Conservation (phyloP, 2,888 invertebrate species). For the Cetonia aurata region DNA sequence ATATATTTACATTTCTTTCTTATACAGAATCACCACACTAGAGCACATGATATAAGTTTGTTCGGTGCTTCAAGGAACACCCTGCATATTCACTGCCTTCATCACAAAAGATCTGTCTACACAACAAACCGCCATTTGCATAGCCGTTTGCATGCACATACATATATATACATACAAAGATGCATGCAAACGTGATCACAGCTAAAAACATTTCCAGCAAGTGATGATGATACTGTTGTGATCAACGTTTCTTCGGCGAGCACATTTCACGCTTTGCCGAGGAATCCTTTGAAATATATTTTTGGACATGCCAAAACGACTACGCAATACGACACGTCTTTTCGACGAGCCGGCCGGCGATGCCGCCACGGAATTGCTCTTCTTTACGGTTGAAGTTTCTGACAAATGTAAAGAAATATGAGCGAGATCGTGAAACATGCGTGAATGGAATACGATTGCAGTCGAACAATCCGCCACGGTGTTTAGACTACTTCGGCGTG, state of each 20-base stretch:
- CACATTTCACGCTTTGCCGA: slow-evolving; percentile 50
- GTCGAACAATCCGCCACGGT: slow-evolving; percentile 24
- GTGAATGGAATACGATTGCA: slow-evolving; percentile 40
- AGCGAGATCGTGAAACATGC: slow-evolving; percentile 37
- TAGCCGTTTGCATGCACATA: too few relatives aligned
- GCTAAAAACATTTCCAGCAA: slow-evolving; percentile 32
- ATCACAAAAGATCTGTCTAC: too few relatives aligned
- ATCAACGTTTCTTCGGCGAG: slow-evolving; percentile 51
- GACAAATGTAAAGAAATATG: slow-evolving; percentile 44
- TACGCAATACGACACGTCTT: slow-evolving; percentile 15
- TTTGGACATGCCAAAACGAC: slow-evolving; percentile 48
- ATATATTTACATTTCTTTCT: too few relatives aligned
- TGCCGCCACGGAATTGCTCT: slow-evolving; percentile 48
- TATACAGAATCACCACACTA: too few relatives aligned
- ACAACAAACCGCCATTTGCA: too few relatives aligned
- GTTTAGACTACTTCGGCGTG: slow-evolving; percentile 17
- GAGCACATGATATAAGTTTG: too few relatives aligned
- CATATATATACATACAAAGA: too few relatives aligned
- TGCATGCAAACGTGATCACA: slow-evolving; percentile 42
- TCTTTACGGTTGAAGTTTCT: slow-evolving; percentile 47
- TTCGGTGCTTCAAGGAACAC: too few relatives aligned
- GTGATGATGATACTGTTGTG: slow-evolving; percentile 48
- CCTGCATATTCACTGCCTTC: too few relatives aligned
- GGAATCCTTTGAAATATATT: slow-evolving; percentile 55
- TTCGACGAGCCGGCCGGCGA: slow-evolving; percentile 20